Conservation (phyloP, 2,797 vertebrate species). For the Hirundo rustica region DNA sequence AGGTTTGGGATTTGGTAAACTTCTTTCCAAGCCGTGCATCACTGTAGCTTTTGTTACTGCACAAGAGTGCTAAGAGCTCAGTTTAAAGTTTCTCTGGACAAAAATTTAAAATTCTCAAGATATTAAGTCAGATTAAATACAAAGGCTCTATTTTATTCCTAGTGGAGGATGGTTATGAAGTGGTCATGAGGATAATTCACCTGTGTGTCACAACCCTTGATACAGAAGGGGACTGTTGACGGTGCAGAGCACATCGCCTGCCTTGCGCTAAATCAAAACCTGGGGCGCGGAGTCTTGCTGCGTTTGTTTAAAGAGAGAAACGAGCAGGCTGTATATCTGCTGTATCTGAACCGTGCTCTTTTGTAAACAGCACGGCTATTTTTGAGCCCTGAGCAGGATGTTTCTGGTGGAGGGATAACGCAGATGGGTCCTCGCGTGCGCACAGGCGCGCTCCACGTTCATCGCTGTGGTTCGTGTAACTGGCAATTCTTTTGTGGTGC, state of each 20-base stretch:
- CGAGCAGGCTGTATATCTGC: conserved; percentile 36
- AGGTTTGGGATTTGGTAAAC: neutral
- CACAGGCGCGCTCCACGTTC: neutral
- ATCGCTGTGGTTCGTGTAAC: neutral
- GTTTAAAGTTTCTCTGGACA: conserved; percentile 18
- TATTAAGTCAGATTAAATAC: conserved; percentile 1
- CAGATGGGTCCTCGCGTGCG: neutral
- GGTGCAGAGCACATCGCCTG: neutral
- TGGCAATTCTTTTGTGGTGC: conserved; percentile 33
- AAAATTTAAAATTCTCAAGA: conserved; percentile 23
- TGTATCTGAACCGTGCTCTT: conserved; percentile 37
- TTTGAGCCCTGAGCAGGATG: conserved; percentile 51
- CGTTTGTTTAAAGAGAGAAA: conserved; percentile 44
- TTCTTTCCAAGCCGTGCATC: conserved; percentile 2
- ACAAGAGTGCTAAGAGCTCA: neutral
- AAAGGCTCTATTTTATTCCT: conserved; percentile 4
- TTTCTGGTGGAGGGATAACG: conserved; percentile 37
- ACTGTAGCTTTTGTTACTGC: neutral
- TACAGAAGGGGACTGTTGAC: neutral
- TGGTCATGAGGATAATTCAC: conserved; percentile 44
- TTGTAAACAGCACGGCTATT: conserved; percentile 57
- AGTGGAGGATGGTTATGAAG: neutral
- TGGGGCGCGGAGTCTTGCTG: neutral
- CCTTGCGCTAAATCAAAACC: conserved; percentile 32
- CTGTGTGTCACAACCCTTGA: neutral